Evolutionary conservation across 2,113 vertebrate species (phyloP), one percentile per base, ranked within the genome.

Genomic region (Gymnorhina tibicen): DNA sequence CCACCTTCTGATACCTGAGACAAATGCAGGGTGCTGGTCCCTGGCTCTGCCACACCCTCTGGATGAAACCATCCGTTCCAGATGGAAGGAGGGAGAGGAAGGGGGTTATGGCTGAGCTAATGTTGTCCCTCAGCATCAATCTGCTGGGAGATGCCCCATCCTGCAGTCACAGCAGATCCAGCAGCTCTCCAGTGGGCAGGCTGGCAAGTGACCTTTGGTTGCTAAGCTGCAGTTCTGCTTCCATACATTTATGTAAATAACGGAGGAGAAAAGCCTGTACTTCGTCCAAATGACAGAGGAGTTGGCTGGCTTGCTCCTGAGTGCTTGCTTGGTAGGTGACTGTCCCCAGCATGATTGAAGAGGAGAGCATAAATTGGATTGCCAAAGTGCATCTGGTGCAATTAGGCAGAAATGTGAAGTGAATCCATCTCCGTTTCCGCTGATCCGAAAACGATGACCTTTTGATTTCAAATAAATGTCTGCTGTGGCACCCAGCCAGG

Each of bases 381-480:
- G 49, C 56, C 64, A n/a, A 94, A 96, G 64, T 53, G 30, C 28
- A 24, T 85, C 85, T 94, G 83, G 42, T 78, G 47, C 59, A 74
- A 86, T 93, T 81, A 93, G 58, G 79, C 59, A 85, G 70, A 87
- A 72, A 69, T 56, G 85, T 66, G 75, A 72, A 85, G 59, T 67
- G 92, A 86, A 85, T 80, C 76, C 59, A 46, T 32, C 56, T 80
- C 52, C 39, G 73, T 89, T 91, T 88, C 85, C 4, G 3, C 37
- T 85, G 49, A 95, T 94, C 59, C 1, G 4, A 93, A 93, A 93
- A 91, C 32, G 8, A 75, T 85, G 66, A 74, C 72, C 94, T 91
- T 66, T 62, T 75, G 55, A 91, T 94, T 96, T 93, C 87, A 90
- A 53, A 91, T 89, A 89, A 96, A 95, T 94, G 90, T 64, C 58